Percentiles rank a stretch among this genome's conserved stretches.
Conservation (phyloP, 2,888 invertebrate genomes). For the Phyllotreta striolata region DNA sequence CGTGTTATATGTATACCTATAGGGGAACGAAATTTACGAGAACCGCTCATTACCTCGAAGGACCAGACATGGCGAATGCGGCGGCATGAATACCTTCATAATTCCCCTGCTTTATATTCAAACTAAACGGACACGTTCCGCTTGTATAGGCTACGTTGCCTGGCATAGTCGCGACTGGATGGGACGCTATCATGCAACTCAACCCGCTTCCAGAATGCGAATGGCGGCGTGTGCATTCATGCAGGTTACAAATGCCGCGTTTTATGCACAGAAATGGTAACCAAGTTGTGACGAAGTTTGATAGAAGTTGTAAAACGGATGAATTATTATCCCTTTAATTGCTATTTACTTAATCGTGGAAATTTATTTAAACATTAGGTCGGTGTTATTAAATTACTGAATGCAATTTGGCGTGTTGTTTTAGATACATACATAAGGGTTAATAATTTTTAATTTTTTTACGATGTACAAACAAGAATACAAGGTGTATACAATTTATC, state of each 20-base stretch:
- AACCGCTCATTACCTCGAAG: slow-evolving; percentile 26
- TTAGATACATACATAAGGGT: too few relatives aligned
- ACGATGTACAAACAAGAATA: too few relatives aligned
- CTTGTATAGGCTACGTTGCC: slow-evolving; percentile 40
- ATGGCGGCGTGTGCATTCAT: slow-evolving; percentile 18
- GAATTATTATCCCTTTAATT: too few relatives aligned
- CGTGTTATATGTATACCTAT: too few relatives aligned
- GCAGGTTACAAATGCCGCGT: slow-evolving; percentile 12
- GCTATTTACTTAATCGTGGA: too few relatives aligned
- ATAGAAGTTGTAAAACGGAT: background rate
- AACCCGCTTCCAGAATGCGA: slow-evolving; percentile 22
- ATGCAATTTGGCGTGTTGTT: too few relatives aligned
- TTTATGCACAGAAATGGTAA: slow-evolving; percentile 15
- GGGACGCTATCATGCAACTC: slow-evolving; percentile 32
- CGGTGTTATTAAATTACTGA: too few relatives aligned
- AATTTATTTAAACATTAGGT: too few relatives aligned
- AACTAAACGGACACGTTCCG: slow-evolving; percentile 47
- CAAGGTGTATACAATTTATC: too few relatives aligned
- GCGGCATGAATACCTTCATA: slow-evolving; percentile 24
- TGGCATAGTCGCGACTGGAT: slow-evolving; percentile 14
- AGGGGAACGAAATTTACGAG: background rate
- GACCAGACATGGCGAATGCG: slow-evolving; percentile 20
- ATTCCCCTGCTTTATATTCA: slow-evolving; percentile 46
- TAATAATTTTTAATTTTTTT: too few relatives aligned
- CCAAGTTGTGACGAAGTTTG: slow-evolving; percentile 9